Evolutionary conservation across 1,140 invertebrate species (phyloP).

Genomic region (Scaptodrosophila lebanonensis): DNA sequence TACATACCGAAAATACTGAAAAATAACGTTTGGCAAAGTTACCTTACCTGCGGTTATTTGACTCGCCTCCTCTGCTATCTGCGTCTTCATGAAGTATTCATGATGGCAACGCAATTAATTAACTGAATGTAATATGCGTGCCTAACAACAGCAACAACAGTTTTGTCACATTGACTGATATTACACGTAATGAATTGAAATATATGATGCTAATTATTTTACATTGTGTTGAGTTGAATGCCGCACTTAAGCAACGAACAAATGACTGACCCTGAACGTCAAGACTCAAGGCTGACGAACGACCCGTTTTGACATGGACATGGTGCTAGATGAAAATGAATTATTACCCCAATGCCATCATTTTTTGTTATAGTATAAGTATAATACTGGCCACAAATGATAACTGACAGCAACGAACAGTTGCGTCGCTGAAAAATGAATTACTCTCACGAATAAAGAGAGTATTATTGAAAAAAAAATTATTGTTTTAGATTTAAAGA

Average conservation of each 20-base stretch:
- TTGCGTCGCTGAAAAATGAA: no score
- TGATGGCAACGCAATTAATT: conserved; percentile 71
- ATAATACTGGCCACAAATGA: no score
- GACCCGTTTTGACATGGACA: conserved; percentile 36
- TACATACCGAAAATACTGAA: conserved; percentile 24
- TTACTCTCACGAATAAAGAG: no score
- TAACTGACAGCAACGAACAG: no score
- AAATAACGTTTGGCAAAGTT: conserved; percentile 27
- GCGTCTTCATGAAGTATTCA: conserved; percentile 62
- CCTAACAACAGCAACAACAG: conserved; percentile 23
- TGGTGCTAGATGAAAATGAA: conserved; percentile 56
- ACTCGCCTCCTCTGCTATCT: conserved; percentile 25
- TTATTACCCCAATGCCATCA: conserved; percentile 21
- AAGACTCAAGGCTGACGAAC: no score
- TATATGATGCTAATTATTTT: conserved; percentile 65
- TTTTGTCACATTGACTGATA: conserved; percentile 33
- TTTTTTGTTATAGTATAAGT: no score
- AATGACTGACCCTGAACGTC: no score
- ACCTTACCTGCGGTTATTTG: conserved; percentile 67
- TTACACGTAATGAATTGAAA: conserved; percentile 31
- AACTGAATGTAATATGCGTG: conserved; percentile 49
- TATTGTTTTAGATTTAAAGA: no score
- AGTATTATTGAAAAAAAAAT: no score
- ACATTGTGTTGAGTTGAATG: conserved; percentile 40
- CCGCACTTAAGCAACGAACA: no score